Conservation (phyloP, 2,797 vertebrate genomes). For the Hybognathus amarus region DNA sequence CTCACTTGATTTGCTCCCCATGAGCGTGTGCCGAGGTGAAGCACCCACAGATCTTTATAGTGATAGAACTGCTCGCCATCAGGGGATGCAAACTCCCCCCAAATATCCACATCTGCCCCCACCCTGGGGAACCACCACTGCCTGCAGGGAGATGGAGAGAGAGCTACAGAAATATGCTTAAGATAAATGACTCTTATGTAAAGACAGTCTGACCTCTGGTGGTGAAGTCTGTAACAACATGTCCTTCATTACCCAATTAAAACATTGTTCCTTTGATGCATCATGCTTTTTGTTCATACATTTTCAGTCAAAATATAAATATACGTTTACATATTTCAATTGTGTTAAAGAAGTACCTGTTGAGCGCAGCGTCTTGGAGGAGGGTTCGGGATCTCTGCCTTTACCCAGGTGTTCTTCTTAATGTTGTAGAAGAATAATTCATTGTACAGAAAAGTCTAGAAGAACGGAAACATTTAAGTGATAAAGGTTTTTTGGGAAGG, state of each 20-base stretch:
- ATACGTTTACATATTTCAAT: background rate
- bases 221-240: conserved; percentile 32
- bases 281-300: background rate
- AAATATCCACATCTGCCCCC: conserved; percentile 98
- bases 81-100: conserved; percentile 95
- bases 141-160: conserved; percentile 72
- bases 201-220: conserved; percentile 56
- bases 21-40: conserved; percentile 87
- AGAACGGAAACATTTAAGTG: background rate
- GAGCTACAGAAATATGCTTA: background rate
- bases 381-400: conserved; percentile 87
- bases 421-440: conserved; percentile 92
- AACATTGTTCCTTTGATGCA: background rate
- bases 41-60: conserved; percentile 97
- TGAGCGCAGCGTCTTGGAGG: conserved; percentile 92
- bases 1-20: conserved; percentile 98
- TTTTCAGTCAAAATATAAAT: background rate
- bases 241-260: background rate
- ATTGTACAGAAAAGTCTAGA: conserved; percentile 90
- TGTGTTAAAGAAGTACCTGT: conserved; percentile 79
- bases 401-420: conserved; percentile 90
- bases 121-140: conserved; percentile 86
- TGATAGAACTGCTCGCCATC: conserved; percentile 95
- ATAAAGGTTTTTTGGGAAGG: background rate
- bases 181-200: background rate